Conservation (phyloP, 2,797 vertebrate genomes). For the Buphagus erythrorhynchus region DNA sequence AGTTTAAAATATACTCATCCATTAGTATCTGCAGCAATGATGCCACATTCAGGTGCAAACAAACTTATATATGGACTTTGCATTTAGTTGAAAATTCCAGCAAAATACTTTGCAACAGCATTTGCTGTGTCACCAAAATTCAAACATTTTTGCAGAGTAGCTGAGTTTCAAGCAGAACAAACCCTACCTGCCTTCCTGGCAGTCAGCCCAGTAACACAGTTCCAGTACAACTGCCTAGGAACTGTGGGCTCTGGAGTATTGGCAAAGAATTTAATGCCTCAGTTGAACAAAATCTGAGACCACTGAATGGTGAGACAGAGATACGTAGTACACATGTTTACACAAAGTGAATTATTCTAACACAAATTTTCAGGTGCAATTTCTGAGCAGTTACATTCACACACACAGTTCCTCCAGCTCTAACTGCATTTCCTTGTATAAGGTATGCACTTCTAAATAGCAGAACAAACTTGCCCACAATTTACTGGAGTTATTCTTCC, state of each 20-base stretch:
- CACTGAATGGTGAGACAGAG: neutral
- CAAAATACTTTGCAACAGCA: neutral
- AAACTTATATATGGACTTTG: neutral
- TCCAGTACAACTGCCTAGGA: neutral
- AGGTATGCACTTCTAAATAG: neutral
- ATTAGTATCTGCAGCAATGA: neutral
- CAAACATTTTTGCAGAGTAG: neutral
- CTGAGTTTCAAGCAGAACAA: neutral
- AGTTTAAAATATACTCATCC: neutral
- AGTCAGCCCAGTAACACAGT: neutral
- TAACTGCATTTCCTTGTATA: neutral
- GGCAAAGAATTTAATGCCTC: neutral
- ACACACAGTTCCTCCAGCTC: neutral
- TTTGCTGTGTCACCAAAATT: constrained; percentile 7
- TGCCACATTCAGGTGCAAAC: neutral
- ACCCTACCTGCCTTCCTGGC: neutral
- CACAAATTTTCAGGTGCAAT: neutral
- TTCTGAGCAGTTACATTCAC: neutral
- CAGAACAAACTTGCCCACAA: neutral
- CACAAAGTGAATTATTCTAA: neutral
- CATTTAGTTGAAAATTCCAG: neutral
- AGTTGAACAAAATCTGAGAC: neutral
- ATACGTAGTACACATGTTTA: neutral
- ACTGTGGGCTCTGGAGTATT: neutral
- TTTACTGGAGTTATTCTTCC: neutral